Base-by-base conservation (phyloP, 2,797 vertebrate species). In the Chelidonichthys spinosus region DNA sequence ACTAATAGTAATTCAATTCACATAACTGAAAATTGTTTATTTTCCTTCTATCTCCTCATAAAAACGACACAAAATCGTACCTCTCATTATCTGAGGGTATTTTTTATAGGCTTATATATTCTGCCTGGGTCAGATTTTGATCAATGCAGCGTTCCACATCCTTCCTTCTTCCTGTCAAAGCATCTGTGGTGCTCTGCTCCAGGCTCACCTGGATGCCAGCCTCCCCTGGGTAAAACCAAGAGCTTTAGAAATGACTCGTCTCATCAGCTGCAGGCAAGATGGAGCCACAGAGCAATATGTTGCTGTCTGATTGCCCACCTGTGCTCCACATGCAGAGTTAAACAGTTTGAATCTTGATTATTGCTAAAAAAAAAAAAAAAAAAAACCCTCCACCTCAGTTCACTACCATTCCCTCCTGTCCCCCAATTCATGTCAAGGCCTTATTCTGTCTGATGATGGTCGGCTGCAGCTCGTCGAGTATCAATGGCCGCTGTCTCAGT, bases 221-320 rank as follows among this genome's bases (percentile, higher is more conserved):
- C 75, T 89, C 87, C 88, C 85, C 72, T 35, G 82, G 78, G 86
- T 66, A 47, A 79, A 79, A 74, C 63, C 81, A 59, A 15, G 61
- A 84, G 83, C 79, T 69, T 86, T 80, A 85, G 68, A 89, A 86
- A 91, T 87, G 74, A 85, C 86, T 85, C 79, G 78, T 72, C 79
- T 55, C 86, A 83, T 92, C 88, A 79, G 64, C 69, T 62, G n/a
- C 65, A 4, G 68, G 81, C 69, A 87, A 63, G 66, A 87, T 74
- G 72, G 81, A 85, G 83, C 78, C 80, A 79, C 82, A 10, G 60
- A 74, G 79, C 92, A 90, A 89, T 89, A 83, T 89, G 81, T 72
- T 79, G 84, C 84, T 63, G 78, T 88, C 84, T 90, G 87, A 92
- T 79, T 81, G 77, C 72, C 79, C 88, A 89, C 86, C 87, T 87